phyloP scores from a whole-genome alignment of 1,140 invertebrate genomes.

The Drosophila ficusphila region DNA sequence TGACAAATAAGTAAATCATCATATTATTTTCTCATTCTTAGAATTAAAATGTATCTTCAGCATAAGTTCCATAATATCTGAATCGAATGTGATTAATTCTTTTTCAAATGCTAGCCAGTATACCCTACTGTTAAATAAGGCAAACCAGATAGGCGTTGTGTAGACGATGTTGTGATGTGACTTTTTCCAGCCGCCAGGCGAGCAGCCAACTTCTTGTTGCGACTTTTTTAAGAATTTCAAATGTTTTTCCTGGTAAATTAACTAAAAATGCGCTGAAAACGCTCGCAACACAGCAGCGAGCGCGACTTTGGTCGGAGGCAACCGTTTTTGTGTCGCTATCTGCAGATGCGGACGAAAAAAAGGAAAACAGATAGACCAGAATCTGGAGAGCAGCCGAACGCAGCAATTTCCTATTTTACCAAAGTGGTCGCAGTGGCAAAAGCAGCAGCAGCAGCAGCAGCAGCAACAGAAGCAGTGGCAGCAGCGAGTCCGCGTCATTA shows the following conservation, averaged over 20 bases:
- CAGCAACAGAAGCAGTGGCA: no score
- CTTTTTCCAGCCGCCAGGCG: conserved; percentile 51
- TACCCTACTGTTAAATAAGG: not conserved
- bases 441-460: no score
- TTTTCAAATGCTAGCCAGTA: not conserved
- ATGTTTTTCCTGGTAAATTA: conserved; percentile 84
- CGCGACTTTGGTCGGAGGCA: conserved; percentile 48
- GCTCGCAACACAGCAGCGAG: conserved; percentile 55
- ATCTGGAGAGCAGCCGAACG: conserved; percentile 60
- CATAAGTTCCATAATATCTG: no score
- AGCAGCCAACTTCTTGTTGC: conserved; percentile 60
- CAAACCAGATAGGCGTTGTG: conserved; percentile 47
- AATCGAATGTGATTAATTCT: not conserved
- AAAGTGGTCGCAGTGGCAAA: conserved; percentile 72
- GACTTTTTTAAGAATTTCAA: conserved; percentile 80
- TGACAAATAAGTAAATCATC: no score
- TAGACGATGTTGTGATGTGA: conserved; percentile 32
- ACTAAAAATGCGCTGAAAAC: conserved; percentile 84
- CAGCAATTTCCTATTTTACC: conserved; percentile 81
- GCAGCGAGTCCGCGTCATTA: conserved; percentile 62
- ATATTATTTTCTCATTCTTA: no score
- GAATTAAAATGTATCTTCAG: no score
- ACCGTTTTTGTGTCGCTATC: conserved; percentile 64
- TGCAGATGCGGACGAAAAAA: conserved; percentile 54
- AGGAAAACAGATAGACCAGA: conserved; percentile 43